Conservation (phyloP, 2,113 vertebrate genomes). For the Patagioenas fasciata region DNA sequence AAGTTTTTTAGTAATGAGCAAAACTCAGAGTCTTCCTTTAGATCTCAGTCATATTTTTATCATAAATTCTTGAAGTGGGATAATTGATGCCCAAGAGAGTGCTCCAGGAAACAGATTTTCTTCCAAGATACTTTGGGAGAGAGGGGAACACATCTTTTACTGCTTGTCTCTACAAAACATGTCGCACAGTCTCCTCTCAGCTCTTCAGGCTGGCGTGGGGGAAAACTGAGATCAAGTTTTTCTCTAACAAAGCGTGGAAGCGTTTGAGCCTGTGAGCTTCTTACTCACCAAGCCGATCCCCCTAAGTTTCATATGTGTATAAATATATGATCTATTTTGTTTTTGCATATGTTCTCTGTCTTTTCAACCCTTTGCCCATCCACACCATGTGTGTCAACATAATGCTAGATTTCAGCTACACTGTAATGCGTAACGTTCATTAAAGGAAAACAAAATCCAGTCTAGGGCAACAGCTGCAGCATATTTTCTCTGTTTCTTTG, state of each 20-base stretch:
- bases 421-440: background rate
- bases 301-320: background rate
- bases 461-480: background rate
- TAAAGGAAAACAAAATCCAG: background rate
- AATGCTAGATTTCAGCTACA: background rate
- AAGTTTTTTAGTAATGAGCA: background rate
- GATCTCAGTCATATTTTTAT: background rate
- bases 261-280: background rate
- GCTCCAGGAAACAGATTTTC: background rate
- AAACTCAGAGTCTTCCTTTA: background rate
- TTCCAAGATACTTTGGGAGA: background rate
- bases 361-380: background rate
- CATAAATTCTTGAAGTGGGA: background rate
- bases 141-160: background rate
- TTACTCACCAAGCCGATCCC: background rate
- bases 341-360: background rate
- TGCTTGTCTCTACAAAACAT: background rate
- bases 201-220: background rate
- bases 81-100: background rate
- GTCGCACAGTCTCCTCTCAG: background rate
- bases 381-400: accelerated
- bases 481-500: background rate
- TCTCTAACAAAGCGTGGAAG: background rate
- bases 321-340: background rate
- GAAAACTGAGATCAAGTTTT: background rate